These are phyloP conservation scores for Xiphorhynchus elegans DNA, from an alignment of 2,113 vertebrate genomes.

Conservation along the genomic window DNA sequence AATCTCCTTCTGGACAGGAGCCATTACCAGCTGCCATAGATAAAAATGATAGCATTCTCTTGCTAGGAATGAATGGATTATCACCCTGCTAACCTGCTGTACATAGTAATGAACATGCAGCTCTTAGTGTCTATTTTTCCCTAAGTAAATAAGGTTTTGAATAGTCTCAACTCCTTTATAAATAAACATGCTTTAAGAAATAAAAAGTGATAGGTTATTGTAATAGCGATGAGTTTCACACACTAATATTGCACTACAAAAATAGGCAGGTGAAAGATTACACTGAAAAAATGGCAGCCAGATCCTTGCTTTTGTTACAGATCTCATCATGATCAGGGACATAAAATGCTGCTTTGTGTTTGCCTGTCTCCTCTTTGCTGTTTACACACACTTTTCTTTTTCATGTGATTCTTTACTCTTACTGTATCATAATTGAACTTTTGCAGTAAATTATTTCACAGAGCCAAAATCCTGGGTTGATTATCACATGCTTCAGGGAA, in stretches of 20 bases:
- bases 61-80: not conserved
- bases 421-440: not conserved
- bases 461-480: not conserved
- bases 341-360: not conserved
- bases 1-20: not conserved
- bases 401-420: not conserved
- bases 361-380: not conserved
- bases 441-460: not conserved
- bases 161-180: not conserved
- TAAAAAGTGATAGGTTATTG: not conserved
- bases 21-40: not conserved
- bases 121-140: not conserved
- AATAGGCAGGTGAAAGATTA: not conserved
- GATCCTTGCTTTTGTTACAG: not conserved
- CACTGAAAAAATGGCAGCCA: not conserved
- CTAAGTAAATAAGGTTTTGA: not conserved
- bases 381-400: not conserved
- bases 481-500: not conserved
- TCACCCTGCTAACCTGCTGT: not conserved
- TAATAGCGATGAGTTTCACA: not conserved
- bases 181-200: not conserved
- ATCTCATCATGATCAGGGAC: not conserved
- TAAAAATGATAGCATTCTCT: not conserved
- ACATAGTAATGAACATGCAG: not conserved
- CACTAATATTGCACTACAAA: not conserved